phyloP scores from a whole-genome alignment of 53 echinoderm and acorn worm genomes.

The Holothuria scabra region DNA sequence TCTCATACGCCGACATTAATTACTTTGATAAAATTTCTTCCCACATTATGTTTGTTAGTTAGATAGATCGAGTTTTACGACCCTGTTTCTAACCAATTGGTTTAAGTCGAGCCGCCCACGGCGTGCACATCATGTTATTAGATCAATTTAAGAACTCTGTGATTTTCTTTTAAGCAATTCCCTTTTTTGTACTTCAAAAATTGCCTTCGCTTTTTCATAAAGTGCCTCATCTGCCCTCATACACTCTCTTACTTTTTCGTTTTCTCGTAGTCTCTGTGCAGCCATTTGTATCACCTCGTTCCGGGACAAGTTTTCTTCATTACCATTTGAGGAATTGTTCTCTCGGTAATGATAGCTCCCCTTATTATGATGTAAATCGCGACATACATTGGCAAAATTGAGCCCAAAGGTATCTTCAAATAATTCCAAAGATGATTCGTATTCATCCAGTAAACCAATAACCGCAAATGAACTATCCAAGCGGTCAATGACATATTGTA shows the following conservation, averaged over 20 bases:
- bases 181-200: constrained; percentile 32
- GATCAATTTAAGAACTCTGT: no score
- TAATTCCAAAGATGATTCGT: constrained; percentile 45
- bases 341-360: constrained; percentile 1
- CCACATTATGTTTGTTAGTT: no score
- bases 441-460: constrained; percentile 57
- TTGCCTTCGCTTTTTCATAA: constrained; percentile 42
- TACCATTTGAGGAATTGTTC: not conserved
- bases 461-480: constrained; percentile 60
- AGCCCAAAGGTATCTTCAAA: constrained; percentile 37
- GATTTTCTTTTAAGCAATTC: not conserved
- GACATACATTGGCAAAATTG: constrained; percentile 21
- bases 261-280: constrained; percentile 10
- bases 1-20: no score
- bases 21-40: no score
- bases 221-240: constrained; percentile 32
- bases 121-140: no score
- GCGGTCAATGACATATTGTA: constrained; percentile 28
- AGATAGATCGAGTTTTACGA: no score
- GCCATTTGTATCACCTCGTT: not conserved
- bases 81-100: no score
- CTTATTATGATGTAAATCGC: not conserved
- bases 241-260: constrained; percentile 4
- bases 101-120: no score
- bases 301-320: not conserved